Evolutionary conservation across 2,113 vertebrate species (phyloP).

Genomic region (Apistogramma diplotaenia): DNA sequence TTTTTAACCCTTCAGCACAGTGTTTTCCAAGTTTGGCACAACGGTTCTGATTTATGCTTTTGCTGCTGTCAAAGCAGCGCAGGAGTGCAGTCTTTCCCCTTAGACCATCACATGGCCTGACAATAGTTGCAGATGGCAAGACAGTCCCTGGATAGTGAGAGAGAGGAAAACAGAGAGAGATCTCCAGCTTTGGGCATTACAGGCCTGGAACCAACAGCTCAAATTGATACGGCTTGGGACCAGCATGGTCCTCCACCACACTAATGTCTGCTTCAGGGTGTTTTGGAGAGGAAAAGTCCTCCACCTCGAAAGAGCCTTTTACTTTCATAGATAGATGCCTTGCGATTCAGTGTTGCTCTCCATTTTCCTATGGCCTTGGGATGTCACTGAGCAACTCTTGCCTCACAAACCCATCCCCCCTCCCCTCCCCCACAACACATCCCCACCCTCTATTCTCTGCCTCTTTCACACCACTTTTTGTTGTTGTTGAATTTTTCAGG

Average conservation of each 20-base stretch:
- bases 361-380: slow-evolving; percentile 2
- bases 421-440: not conserved
- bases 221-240: not conserved
- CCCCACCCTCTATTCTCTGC: not conserved
- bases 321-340: not conserved
- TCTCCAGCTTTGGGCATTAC: not conserved
- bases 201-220: not conserved
- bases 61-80: not conserved
- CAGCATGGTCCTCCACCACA: not conserved
- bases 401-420: not conserved
- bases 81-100: not conserved
- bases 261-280: not conserved
- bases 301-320: not conserved
- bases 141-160: not conserved
- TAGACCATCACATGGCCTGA: not conserved
- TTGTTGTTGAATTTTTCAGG: not conserved
- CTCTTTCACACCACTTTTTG: not conserved
- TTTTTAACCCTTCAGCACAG: not conserved
- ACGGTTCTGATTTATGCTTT: not conserved
- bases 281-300: not conserved
- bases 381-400: not conserved
- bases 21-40: not conserved
- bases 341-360: not conserved
- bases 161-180: not conserved
- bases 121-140: not conserved